Base-by-base conservation (phyloP, 64 coral and sea anemone species). In the Stylophora pistillata region DNA sequence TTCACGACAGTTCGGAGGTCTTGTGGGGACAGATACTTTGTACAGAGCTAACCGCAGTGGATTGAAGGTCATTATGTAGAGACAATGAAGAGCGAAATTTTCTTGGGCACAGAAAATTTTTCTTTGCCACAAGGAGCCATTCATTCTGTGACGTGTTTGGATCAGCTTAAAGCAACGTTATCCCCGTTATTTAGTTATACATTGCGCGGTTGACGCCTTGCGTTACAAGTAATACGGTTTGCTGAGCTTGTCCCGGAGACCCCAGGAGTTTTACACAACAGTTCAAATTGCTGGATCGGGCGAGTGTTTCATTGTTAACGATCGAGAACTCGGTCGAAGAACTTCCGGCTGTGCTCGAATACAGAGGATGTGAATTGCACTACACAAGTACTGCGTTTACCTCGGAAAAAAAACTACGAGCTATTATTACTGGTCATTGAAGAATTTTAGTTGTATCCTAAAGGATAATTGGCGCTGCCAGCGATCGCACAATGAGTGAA, bases 291-390 rank as follows among this genome's bases (percentile, higher is more conserved):
- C 34, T 52, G 12, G 21, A 68, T 20, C 17, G 53, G 29, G 33
- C 21, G 20, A 76, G 18, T 16, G 17, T 17, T 18, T 18, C n/a
- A 4, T 58, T 12, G 1, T 54, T 47, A 4, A 0, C 37, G 3
- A 7, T 47, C 37, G 37, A 79, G 13, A 55, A 80, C 58, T 34
- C 14, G 56, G 60, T 28, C 0, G 29, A 32, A 41, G 17, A 65
- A 64, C 28, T 82, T 82, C 78, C 78, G 78, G 78, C 4, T 23
- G 78, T 30, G 58, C 78, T 21, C 13, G 78, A 28, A 27, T 68
- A 68, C 23, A 68, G 26, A 7, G 30, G 27, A 82, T 59, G 17
- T 76, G 73, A 76, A 21, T 18, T 16, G 21, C 78, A 23, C 32
- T 66, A 41, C 30, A 64, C 58, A 64, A 82, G 37, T 30, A 65